These are phyloP conservation scores for Perizoma flavofasciatum DNA, from an alignment of 2,888 invertebrate genomes.

Conservation along the genomic window DNA sequence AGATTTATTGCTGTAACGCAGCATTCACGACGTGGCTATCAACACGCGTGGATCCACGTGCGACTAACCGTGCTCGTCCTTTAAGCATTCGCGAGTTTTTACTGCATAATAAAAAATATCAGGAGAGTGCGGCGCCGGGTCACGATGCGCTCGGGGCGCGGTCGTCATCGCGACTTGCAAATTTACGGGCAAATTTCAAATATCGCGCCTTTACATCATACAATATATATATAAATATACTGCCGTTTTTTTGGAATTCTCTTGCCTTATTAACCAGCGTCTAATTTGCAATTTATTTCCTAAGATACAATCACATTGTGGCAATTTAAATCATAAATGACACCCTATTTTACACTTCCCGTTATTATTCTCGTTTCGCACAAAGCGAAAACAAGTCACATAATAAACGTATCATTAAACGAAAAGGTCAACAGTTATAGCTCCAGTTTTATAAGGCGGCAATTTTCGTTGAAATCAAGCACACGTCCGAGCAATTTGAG, in stretches of 20 bases:
- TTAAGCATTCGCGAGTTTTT: slow-evolving; percentile 79
- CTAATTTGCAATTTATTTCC: background rate
- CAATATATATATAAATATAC: slow-evolving; percentile 47
- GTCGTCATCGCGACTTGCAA: slow-evolving; percentile 74
- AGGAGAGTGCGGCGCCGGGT: slow-evolving; percentile 70
- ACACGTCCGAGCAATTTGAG: slow-evolving; percentile 67
- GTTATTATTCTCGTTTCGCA: slow-evolving; percentile 35
- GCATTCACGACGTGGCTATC: slow-evolving; percentile 71
- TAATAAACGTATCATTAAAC: slow-evolving; percentile 49
- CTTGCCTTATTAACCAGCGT: background rate
- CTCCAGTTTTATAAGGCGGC: slow-evolving; percentile 56
- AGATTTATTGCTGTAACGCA: slow-evolving; percentile 51
- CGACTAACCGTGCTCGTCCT: slow-evolving; percentile 64
- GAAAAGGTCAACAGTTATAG: slow-evolving; percentile 62
- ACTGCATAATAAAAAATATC: slow-evolving; percentile 75
- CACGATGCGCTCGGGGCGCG: slow-evolving; percentile 74
- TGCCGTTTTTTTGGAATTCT: slow-evolving; percentile 6
- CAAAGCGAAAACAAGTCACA: slow-evolving; percentile 38
- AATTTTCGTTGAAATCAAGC: slow-evolving; percentile 59
- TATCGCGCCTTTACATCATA: slow-evolving; percentile 59
- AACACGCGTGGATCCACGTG: slow-evolving; percentile 77
- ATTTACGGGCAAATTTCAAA: slow-evolving; percentile 69
- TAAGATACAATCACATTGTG: slow-evolving; percentile 4
- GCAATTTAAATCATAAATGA: slow-evolving; percentile 15
- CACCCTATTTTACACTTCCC: slow-evolving; percentile 33